Evolutionary conservation across 2,888 invertebrate species (phyloP), one percentile per base, ranked within the genome.

Genomic region (Eueremaeus valkanovi): DNA sequence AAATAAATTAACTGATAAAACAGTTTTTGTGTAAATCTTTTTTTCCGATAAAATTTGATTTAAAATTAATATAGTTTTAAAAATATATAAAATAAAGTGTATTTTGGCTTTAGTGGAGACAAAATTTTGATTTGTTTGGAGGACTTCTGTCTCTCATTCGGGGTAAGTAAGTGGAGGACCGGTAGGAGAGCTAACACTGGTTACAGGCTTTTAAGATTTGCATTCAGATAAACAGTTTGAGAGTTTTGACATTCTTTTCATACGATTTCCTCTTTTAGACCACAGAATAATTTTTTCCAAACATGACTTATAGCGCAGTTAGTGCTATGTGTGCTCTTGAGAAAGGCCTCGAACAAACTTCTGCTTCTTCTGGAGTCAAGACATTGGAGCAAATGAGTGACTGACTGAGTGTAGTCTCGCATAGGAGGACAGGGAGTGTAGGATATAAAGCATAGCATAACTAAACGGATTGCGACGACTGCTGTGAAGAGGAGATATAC

Each of bases 401-500:
- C 36, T 31, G n/a, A 27, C 27, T 24, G 27, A 61, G 27, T 61
- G 11, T 1, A 61, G 61, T 29, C n/a, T n/a, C n/a, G 29, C 29
- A 29, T 18, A 18, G 61, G 61, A 27, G 18, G 27, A 31, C n/a
- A 27, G 8, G 31, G 18, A n/a, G 51, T 51, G 21, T 21, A 51
- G 8, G 21, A 11, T 11, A 16, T 51, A 21, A 61, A 31, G 18
- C n/a, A 21, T 6, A 16, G 21, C 9, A 9, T 21, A 51, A 51
- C 29, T 6, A 8, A 16, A 5, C 5, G 3, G 29, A 29, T 61
- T 21, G 61, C 29, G 61, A 61, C 61, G n/a, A 61, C 61, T 29
- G 61, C 61, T 61, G 61, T 29, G 61, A 61, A 61, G 27, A 36
- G 11, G 36, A 61, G 61, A 61, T 61, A 61, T 61, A 61, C 29